phyloP scores from a whole-genome alignment of 2,888 invertebrate species.

The Oligia latruncula region DNA sequence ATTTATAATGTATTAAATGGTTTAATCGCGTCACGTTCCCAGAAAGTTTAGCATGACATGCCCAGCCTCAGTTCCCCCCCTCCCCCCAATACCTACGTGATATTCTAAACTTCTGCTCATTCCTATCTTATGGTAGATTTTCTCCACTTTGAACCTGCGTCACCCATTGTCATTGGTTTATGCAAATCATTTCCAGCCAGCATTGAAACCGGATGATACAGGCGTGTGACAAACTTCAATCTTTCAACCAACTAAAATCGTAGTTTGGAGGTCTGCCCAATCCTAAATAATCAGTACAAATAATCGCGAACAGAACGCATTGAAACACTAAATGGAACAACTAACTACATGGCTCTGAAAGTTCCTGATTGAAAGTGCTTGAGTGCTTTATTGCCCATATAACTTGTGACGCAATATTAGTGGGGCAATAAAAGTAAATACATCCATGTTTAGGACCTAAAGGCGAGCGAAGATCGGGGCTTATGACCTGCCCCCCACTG shows the following conservation, averaged over 20 bases:
- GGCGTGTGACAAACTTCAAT: neutral
- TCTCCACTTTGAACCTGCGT: neutral
- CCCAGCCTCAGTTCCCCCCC: neutral
- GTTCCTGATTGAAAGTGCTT: conserved; percentile 52
- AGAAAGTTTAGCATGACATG: neutral
- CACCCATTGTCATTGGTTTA: neutral
- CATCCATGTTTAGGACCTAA: neutral
- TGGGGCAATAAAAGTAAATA: conserved; percentile 36
- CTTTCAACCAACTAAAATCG: neutral
- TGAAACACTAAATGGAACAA: conserved; percentile 35
- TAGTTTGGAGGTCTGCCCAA: neutral
- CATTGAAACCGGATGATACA: neutral
- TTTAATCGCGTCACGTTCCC: neutral
- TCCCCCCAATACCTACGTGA: neutral
- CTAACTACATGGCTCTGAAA: conserved; percentile 37
- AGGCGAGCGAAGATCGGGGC: neutral
- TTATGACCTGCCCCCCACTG: neutral
- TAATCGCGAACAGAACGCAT: conserved; percentile 13
- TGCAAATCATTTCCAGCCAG: neutral
- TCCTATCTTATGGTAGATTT: neutral
- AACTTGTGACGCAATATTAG: conserved; percentile 33
- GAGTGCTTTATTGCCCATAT: conserved; percentile 48
- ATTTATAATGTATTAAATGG: neutral
- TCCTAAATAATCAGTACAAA: neutral
- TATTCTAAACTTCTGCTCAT: neutral